A percentile compares a stretch with the other conserved stretches of the same genome.
Evolutionary conservation across 2,797 vertebrate species (phyloP).

Genomic region (Cirrhinus mrigala): DNA sequence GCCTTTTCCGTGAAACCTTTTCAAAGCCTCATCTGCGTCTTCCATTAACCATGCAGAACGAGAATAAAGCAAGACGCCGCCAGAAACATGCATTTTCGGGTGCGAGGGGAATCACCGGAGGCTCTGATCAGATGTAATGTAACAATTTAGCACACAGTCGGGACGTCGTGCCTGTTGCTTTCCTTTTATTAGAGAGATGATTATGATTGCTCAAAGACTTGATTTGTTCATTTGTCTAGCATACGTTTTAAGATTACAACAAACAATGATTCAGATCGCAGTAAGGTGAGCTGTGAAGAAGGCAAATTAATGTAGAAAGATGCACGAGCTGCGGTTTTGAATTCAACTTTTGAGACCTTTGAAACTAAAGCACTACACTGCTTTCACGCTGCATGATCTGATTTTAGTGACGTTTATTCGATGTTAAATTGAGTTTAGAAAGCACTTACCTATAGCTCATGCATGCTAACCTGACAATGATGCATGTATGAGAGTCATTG

Average conservation of each 20-base stretch:
- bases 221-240: constrained; percentile 31
- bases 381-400: constrained; percentile 1
- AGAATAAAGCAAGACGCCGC: constrained; percentile 53
- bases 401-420: constrained; percentile 39
- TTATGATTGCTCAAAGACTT: constrained; percentile 52
- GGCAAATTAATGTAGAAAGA: constrained; percentile 11
- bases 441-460: constrained; percentile 34
- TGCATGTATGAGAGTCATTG: constrained; percentile 47
- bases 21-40: constrained; percentile 65
- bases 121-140: constrained; percentile 62
- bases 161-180: constrained; percentile 25
- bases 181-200: constrained; percentile 44
- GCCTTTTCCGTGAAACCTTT: constrained; percentile 62
- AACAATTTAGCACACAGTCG: constrained; percentile 15
- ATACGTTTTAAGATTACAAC: constrained; percentile 28
- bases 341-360: constrained; percentile 5
- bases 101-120: constrained; percentile 21
- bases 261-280: constrained; percentile 20
- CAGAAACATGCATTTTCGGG: constrained; percentile 48
- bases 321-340: neutral
- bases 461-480: constrained; percentile 45
- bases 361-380: neutral
- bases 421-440: constrained; percentile 49
- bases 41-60: constrained; percentile 54
- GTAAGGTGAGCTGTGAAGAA: constrained; percentile 6